A percentile compares a stretch with the other conserved stretches of the same genome.
Conservation (phyloP, 1,140 invertebrate genomes). For the Bombus picipes region DNA sequence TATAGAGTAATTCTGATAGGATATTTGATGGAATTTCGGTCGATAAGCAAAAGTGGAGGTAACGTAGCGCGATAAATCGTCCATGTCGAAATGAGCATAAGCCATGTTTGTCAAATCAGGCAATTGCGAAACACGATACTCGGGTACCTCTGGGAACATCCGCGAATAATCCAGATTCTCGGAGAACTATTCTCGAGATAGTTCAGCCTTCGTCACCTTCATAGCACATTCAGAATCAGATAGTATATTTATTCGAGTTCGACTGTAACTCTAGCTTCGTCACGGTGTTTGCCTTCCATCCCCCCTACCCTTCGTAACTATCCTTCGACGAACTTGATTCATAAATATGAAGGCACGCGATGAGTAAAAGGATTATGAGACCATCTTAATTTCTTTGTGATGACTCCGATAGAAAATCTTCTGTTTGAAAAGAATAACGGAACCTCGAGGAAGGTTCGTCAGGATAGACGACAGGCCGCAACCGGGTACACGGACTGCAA, state of each 20-base stretch:
- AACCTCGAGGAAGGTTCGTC: too few species aligned
- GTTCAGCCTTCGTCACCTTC: conserved; percentile 7
- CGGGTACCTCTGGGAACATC: neutral
- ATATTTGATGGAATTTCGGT: neutral
- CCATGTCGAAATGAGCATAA: neutral
- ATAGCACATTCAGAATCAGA: conserved; percentile 20
- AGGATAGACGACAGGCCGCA: neutral
- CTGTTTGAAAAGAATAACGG: neutral
- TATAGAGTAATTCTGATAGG: neutral
- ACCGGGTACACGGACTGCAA: neutral
- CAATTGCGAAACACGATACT: neutral
- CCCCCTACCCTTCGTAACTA: conserved; percentile 11
- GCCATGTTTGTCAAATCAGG: neutral
- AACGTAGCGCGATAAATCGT: neutral
- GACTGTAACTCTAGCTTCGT: conserved; percentile 42
- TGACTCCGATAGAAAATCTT: too few species aligned
- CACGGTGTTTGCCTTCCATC: conserved; percentile 32
- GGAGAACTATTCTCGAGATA: neutral
- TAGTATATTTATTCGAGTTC: conserved; percentile 38
- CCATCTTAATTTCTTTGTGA: neutral
- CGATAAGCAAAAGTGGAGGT: neutral
- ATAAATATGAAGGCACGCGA: conserved; percentile 53
- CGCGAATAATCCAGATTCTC: conserved; percentile 11
- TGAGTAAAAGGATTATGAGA: conserved; percentile 44
- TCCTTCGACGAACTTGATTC: conserved; percentile 50